Conservation (phyloP, 2,888 invertebrate species). For the Mactromeris polynyma region DNA sequence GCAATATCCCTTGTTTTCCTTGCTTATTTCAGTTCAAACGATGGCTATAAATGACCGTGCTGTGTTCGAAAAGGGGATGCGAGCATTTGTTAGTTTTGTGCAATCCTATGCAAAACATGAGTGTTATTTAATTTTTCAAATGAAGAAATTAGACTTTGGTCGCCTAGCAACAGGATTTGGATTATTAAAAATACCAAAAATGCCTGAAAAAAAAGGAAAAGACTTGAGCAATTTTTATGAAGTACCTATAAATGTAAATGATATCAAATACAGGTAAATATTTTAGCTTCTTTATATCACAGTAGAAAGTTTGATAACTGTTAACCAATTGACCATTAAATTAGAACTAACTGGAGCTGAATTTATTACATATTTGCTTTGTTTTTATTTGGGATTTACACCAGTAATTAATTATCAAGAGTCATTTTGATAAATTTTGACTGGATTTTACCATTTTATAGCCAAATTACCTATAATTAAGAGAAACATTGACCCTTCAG, state of each 20-base stretch:
- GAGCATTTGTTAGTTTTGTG: slow-evolving; percentile 98
- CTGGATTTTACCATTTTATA: too few relatives aligned
- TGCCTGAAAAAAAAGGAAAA: slow-evolving; percentile 96
- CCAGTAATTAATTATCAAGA: too few relatives aligned
- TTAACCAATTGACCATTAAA: too few relatives aligned
- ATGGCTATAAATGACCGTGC: slow-evolving; percentile 92
- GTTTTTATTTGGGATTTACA: too few relatives aligned
- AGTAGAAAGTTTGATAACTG: too few relatives aligned
- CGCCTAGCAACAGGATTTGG: slow-evolving; percentile 95
- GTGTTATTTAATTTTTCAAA: slow-evolving; percentile 94
- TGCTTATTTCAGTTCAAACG: slow-evolving; percentile 88
- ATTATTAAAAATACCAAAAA: slow-evolving; percentile 95
- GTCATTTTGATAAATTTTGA: too few relatives aligned
- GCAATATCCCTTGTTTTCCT: background rate
- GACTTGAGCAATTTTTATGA: slow-evolving; percentile 89
- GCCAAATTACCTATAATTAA: too few relatives aligned
- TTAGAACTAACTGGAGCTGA: too few relatives aligned
- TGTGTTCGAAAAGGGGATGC: slow-evolving; percentile 94
- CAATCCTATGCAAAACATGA: slow-evolving; percentile 98
- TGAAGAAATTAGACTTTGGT: slow-evolving; percentile 95
- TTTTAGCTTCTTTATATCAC: background rate
- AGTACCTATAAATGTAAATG: slow-evolving; percentile 91
- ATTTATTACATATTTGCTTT: too few relatives aligned
- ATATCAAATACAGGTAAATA: slow-evolving; percentile 87
- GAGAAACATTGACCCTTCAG: too few relatives aligned